Base-by-base conservation (phyloP, 2,113 vertebrate genomes). In the Silurus asotus region DNA sequence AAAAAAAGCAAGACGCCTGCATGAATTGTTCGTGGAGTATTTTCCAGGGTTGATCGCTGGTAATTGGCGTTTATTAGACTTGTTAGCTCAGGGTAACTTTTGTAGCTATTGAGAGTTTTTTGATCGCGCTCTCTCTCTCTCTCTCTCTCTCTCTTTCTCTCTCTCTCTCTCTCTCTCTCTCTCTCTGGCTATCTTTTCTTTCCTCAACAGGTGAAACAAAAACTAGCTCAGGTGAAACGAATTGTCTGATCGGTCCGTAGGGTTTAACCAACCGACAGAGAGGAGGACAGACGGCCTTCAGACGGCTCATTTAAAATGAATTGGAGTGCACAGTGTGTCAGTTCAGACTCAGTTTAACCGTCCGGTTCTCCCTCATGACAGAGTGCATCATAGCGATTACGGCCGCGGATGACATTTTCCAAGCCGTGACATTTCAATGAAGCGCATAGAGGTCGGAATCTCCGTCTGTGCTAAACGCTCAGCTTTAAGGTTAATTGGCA, bases 41-140 rank as follows among this genome's bases (percentile, higher is more conserved):
- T 89, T 90, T 87, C 89, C 83, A 17, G 76, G 37, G 87, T 91
- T 94, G 94, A 95, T 94, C 94, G 94, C 89, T 14, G 90, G 93
- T 93, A 95, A 95, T 94, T 94, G 92, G 92, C 90, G 92, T 93
- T 92, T 93, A 90, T 89, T 91, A 61, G 90, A 88, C 90, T 90
- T 92, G 93, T 93, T 93, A 94, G 92, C 93, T 92, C 90, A 89
- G 91, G 88, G 91, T 93, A 94, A 94, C 94, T 90, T 89, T 85
- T 81, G 37, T 87, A 59, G 72, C 48, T 51, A 69, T 48, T 23
- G 82, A 86, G 75, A 86, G 83, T 51, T 84, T 88, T 61, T 76
- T 55, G 67, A 83, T 81, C 7, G 0, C 23, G 58, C 28, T 49
- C 62, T 75, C 53, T 23, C 14, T 37, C 37, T 37, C 37, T 37